phyloP scores from a whole-genome alignment of 2,888 invertebrate genomes.

The Sisyra nigra region DNA sequence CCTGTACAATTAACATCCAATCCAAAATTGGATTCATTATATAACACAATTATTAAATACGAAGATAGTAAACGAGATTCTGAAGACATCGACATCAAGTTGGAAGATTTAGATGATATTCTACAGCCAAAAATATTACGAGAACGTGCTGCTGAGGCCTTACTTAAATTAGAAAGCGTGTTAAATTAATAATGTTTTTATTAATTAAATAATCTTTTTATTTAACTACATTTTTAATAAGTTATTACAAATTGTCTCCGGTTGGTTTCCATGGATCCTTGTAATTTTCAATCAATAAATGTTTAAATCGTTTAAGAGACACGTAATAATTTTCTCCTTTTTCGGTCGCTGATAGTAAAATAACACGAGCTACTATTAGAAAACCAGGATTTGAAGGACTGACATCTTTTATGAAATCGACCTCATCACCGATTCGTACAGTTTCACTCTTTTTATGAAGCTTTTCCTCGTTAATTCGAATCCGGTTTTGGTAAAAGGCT shows the following conservation, averaged over 20 bases:
- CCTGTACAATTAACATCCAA: neutral
- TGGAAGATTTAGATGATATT: no score
- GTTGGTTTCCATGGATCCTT: slow-evolving; percentile 3
- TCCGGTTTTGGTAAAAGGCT: slow-evolving; percentile 1
- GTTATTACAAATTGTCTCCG: no score
- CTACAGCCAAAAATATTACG: no score
- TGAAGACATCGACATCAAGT: no score
- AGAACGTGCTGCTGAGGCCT: no score
- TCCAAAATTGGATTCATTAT: slow-evolving; percentile 1
- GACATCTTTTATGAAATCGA: neutral
- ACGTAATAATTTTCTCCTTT: slow-evolving; percentile 1
- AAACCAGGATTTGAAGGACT: neutral
- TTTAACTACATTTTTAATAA: no score
- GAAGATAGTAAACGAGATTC: no score
- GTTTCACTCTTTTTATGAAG: neutral
- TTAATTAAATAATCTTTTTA: no score
- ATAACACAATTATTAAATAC: neutral
- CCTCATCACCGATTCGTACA: slow-evolving; percentile 1
- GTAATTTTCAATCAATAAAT: slow-evolving; percentile 4
- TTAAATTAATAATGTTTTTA: no score
- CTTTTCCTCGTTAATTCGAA: slow-evolving; percentile 1
- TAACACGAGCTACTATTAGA: neutral
- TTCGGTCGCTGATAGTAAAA: neutral
- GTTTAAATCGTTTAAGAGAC: neutral
- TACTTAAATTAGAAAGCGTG: no score